phyloP scores from a whole-genome alignment of 2,113 vertebrate species.

The Ranitomeya variabilis region DNA sequence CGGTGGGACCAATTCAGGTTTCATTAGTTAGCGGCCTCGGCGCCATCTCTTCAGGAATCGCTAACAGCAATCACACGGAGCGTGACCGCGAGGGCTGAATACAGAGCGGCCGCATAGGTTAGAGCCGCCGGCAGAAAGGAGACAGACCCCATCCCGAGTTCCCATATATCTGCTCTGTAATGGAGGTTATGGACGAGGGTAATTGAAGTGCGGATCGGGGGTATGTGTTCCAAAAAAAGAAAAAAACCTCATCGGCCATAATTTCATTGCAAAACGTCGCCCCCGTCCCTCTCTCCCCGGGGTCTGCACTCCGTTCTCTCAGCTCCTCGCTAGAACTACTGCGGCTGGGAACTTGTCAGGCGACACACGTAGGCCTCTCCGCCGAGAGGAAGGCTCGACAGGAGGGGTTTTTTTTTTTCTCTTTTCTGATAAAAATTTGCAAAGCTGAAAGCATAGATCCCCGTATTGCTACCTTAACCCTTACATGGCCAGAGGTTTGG shows the following conservation, averaged over 20 bases:
- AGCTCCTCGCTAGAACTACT: constrained; percentile 47
- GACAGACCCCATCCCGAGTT: constrained; percentile 27
- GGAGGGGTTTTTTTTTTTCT: background rate
- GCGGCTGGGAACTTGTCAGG: constrained; percentile 48
- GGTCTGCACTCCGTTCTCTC: constrained; percentile 32
- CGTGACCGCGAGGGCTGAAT: constrained; percentile 62
- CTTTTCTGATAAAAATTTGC: background rate
- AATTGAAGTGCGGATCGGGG: constrained; percentile 53
- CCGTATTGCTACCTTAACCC: constrained; percentile 21
- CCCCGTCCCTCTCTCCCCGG: constrained; percentile 45
- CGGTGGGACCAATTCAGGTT: constrained; percentile 63
- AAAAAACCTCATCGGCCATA: background rate
- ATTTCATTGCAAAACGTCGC: constrained; percentile 53
- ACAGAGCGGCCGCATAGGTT: constrained; percentile 62
- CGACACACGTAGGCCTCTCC: constrained; percentile 11
- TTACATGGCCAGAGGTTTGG: background rate
- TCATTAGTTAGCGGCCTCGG: constrained; percentile 62
- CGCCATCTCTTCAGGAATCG: constrained; percentile 68
- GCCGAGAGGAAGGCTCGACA: background rate
- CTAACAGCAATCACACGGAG: constrained; percentile 68
- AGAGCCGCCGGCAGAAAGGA: constrained; percentile 50
- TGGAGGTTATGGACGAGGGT: constrained; percentile 55
- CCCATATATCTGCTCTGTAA: constrained; percentile 59
- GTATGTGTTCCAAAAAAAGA: constrained; percentile 39
- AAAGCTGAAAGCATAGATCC: constrained; percentile 14